Evolutionary conservation across 2,888 invertebrate species (phyloP).

Genomic region (Microctonus hyperodae): DNA sequence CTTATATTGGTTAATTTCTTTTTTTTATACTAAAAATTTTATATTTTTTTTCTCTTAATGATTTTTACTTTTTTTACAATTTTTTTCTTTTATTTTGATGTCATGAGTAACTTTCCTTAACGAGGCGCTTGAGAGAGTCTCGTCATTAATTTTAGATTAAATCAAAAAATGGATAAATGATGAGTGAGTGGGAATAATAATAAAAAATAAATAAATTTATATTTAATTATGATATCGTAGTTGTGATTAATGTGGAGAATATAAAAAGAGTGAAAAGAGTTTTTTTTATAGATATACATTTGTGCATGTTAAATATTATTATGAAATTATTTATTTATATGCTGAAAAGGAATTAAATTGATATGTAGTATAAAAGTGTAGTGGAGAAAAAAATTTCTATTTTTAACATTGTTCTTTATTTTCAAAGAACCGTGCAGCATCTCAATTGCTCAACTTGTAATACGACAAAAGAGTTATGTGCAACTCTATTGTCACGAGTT

Average conservation of each 20-base stretch:
- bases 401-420: not conserved
- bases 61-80: not conserved
- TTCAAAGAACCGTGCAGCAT: not conserved
- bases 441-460: slow-evolving; percentile 19
- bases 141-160: not conserved
- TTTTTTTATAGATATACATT: too few relatives aligned
- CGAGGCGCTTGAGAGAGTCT: not conserved
- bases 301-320: too few relatives aligned
- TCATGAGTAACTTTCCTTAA: not conserved
- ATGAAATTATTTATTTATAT: too few relatives aligned
- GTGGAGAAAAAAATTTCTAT: not conserved
- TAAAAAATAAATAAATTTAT: not conserved
- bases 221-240: not conserved
- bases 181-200: not conserved
- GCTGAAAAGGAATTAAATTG: too few relatives aligned
- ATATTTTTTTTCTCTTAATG: not conserved
- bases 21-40: not conserved
- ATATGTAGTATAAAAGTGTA: not conserved
- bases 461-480: slow-evolving; percentile 20
- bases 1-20: too few relatives aligned
- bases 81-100: not conserved
- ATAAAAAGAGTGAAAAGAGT: not conserved
- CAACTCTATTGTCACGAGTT: not conserved
- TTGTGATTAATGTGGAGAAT: too few relatives aligned
- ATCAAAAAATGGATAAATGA: not conserved